These are phyloP conservation scores for Myiagra hebetior DNA, from an alignment of 2,113 vertebrate genomes.

Conservation along the genomic window DNA sequence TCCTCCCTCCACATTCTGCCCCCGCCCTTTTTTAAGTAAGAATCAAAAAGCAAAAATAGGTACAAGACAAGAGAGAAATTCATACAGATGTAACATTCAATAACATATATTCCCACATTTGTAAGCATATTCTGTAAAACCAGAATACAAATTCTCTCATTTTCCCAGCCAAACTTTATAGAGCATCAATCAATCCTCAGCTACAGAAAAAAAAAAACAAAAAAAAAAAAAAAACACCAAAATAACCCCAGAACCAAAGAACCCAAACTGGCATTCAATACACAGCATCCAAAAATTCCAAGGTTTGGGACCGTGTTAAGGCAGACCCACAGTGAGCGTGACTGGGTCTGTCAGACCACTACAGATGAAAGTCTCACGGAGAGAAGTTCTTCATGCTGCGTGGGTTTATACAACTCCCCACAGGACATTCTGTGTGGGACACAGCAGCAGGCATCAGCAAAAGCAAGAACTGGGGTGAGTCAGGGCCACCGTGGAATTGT, in stretches of 20 bases:
- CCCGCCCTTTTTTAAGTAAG: background rate
- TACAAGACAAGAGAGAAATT: background rate
- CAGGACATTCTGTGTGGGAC: background rate
- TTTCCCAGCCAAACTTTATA: background rate
- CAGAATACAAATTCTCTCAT: background rate
- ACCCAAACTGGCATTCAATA: rapidly evolving
- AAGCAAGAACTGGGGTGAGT: background rate
- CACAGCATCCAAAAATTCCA: background rate
- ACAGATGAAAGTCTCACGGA: background rate
- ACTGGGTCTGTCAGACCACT: background rate
- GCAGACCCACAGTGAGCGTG: rapidly evolving
- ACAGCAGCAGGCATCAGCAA: background rate
- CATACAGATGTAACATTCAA: background rate
- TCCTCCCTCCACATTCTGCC: background rate
- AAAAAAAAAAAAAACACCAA: too few species aligned
- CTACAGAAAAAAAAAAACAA: too few species aligned
- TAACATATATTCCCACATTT: background rate
- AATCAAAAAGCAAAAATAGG: background rate
- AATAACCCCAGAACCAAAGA: background rate
- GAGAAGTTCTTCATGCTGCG: background rate
- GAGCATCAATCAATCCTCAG: background rate
- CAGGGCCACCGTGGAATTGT: background rate
- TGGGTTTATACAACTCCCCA: background rate
- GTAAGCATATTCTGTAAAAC: background rate
- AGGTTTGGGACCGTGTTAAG: background rate